Base-by-base conservation (phyloP, 2,797 vertebrate species). In the Pangasius sanitwongsei region DNA sequence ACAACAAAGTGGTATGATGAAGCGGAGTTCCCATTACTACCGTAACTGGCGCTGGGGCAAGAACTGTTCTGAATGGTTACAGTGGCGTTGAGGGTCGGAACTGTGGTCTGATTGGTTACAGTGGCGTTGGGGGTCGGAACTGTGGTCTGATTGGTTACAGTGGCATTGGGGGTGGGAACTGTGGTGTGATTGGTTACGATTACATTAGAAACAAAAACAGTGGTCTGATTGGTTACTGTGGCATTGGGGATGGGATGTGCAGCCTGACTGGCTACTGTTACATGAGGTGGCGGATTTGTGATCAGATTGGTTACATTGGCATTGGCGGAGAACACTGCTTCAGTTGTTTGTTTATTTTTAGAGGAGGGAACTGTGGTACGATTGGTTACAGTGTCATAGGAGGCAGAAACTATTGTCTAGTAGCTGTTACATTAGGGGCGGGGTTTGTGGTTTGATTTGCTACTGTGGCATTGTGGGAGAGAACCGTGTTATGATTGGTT, bases 1-100 rank as follows among this genome's bases (percentile, higher is more conserved):
- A 48, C 20, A 25, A 15, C 11, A 48, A 9, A 44, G 20, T 20
- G 69, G 0, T 37, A 9, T 44, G 18, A 44, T 41, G 20, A 50
- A 28, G 9, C 23, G 1, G 18, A 2, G 37, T 74, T 41, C 41
- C 37, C 11, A 18, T 41, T 44, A 44, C 7, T 72, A 44, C 34
- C 34, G 20, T n/a, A 25, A 3, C 0, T 18, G 5, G 3, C 2
- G 16, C 18, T 41, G 41, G 5, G 11, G 6, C 5, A 4, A 7
- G 9, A 6, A 6, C 41, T 13, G 23, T 0, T 6, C 74, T 48
- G 23, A 41, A 5, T n/a, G 41, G 74, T 48, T 28, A 23, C 41
- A 41, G 41, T 41, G 41, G 41, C 2, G 18, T 25, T 9, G 23
- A 0, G 20, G 23, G 1, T 34, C 1, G 9, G 3, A 37, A 20